A percentile compares a stretch with the other conserved stretches of the same genome.
These are phyloP conservation scores for Stegodyphus mimosarum DNA, from an alignment of 1,140 invertebrate species.

Conservation along the genomic window DNA sequence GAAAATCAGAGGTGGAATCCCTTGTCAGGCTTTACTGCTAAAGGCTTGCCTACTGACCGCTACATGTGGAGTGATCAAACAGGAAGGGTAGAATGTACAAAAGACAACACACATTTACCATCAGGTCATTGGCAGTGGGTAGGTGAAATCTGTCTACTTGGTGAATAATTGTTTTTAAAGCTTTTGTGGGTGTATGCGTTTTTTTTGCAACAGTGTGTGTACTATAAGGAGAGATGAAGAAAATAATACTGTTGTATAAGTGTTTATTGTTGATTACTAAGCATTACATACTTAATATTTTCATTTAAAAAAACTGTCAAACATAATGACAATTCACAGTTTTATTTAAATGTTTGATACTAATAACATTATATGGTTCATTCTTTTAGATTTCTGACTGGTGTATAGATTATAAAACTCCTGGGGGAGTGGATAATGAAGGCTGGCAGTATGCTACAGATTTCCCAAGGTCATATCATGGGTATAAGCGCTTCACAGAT, in stretches of 20 bases:
- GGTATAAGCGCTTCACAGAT: constrained; percentile 86
- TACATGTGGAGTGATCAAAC: constrained; percentile 83
- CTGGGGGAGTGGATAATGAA: constrained; percentile 87
- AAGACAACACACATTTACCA: constrained; percentile 85
- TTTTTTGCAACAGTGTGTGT: too few species aligned
- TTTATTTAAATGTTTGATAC: too few species aligned
- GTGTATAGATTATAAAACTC: constrained; percentile 87
- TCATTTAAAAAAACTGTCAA: too few species aligned
- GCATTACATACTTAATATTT: too few species aligned
- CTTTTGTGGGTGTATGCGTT: too few species aligned
- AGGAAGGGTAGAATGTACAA: constrained; percentile 82
- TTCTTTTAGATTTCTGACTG: constrained; percentile 81
- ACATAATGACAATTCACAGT: too few species aligned
- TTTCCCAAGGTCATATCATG: constrained; percentile 87
- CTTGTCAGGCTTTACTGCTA: constrained; percentile 84
- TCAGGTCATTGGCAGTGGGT: constrained; percentile 91
- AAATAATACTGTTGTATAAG: too few species aligned
- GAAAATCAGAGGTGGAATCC: constrained; percentile 96
- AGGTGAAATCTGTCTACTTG: constrained; percentile 60
- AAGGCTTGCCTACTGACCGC: constrained; percentile 86
- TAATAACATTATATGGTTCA: background rate
- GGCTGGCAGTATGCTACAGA: constrained; percentile 96
- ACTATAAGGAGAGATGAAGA: too few species aligned
- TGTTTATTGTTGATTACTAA: too few species aligned
- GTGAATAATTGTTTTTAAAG: too few species aligned